Evolutionary conservation across 2,113 vertebrate genomes (phyloP), one percentile per base, ranked within the genome.

Genomic region (Pleuronectes platessa): DNA sequence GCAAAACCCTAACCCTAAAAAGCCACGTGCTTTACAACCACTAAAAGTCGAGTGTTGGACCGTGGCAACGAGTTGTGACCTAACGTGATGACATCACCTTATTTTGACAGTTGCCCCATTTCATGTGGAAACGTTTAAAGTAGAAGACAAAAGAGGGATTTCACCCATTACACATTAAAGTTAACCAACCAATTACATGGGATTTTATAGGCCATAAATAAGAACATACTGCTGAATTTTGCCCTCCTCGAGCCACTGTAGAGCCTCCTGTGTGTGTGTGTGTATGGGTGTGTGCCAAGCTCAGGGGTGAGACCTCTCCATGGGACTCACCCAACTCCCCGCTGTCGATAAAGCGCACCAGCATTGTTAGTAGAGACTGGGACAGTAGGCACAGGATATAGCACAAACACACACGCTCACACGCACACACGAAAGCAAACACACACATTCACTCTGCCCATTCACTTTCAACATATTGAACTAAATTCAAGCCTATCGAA

Each of bases 101-200:
- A 84, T 86, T 92, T 90, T 92, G 90, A 93, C 86, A 90, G 90
- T 83, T 87, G 63, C 82, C 76, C 74, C 70, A 76, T 88, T 91
- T 91, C 92, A 90, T 91, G 84, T 93, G 90, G 89, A 90, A 93
- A 86, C 79, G 58, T 89, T 93, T 91, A 93, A 93, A 91, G 75
- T 69, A 81, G 74, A 91, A 87, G 90, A 90, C 91, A 91, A 92
- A 92, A 91, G 86, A 91, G 81, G 81, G 87, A 91, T 89, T 92
- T 92, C 90, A 90, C 91, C 86, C 90, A 90, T 90, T 87, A 92
- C 83, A 88, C 84, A 90, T 93, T 93, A 93, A 92, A 93, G 87
- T 88, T 87, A 91, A 91, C 93, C 87, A 90, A 81, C 84, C 91
- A 93, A 94, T 92, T 92, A 91, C 89, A 90, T 85, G 69, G 78